Conservation (phyloP, 1,140 invertebrate species). For the Wasmannia auropunctata region DNA sequence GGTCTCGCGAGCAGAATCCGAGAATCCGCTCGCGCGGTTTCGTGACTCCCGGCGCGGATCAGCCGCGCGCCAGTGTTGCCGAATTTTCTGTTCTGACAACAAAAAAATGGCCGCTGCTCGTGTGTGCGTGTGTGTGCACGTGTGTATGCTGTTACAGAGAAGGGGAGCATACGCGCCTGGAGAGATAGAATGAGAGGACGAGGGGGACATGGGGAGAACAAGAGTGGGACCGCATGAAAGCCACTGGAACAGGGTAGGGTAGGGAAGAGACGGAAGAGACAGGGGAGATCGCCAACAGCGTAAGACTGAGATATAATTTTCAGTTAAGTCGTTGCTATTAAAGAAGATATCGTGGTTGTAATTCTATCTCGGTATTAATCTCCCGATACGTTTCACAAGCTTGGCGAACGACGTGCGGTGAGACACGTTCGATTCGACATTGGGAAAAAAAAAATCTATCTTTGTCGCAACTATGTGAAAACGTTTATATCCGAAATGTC, state of each 20-base stretch:
- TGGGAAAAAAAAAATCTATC: background rate
- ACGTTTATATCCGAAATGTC: background rate
- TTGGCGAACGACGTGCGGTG: background rate
- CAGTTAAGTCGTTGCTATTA: background rate
- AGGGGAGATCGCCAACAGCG: slow-evolving; percentile 64
- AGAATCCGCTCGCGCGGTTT: slow-evolving; percentile 17
- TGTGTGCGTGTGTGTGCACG: background rate
- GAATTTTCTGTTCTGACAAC: slow-evolving; percentile 54
- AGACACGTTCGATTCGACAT: background rate
- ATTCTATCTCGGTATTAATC: background rate
- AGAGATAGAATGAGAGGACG: slow-evolving; percentile 6
- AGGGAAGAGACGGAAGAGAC: slow-evolving; percentile 55
- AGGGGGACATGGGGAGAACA: background rate
- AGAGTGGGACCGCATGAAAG: slow-evolving; percentile 67
- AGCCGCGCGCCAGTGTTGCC: slow-evolving; percentile 47
- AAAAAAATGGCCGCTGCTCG: slow-evolving; percentile 46
- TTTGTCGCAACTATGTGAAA: background rate
- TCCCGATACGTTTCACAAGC: background rate
- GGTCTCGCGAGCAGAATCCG: background rate
- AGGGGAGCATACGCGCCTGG: background rate
- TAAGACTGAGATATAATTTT: slow-evolving; percentile 43
- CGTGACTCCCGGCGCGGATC: slow-evolving; percentile 21
- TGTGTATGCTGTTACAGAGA: background rate
- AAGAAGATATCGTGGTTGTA: background rate
- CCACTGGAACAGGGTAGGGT: slow-evolving; percentile 54